Percentiles rank a stretch among this genome's conserved stretches.
Evolutionary conservation across 2,113 vertebrate genomes (phyloP).

Genomic region (Limanda limanda): DNA sequence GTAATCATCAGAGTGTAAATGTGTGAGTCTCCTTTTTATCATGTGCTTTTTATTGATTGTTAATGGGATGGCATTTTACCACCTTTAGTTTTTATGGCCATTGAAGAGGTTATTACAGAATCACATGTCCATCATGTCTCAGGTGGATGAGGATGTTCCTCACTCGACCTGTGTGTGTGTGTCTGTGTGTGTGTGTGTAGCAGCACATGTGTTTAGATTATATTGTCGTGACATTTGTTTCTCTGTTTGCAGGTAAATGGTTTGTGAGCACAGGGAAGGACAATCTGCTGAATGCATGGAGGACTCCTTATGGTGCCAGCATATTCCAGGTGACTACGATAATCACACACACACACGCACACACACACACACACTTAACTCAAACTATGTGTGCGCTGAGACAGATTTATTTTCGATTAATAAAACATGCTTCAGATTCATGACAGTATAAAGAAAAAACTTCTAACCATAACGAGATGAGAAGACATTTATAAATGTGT

Average conservation of each 20-base stretch:
- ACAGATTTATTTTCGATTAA: too few species aligned
- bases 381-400: background rate
- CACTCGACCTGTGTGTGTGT: background rate
- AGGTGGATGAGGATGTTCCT: background rate
- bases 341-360: background rate
- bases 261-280: constrained; percentile 99
- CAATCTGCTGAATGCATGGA: constrained; percentile 97
- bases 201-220: background rate
- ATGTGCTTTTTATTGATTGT: constrained; percentile 40
- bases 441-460: background rate
- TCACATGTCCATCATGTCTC: background rate
- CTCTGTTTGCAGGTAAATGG: constrained; percentile 90
- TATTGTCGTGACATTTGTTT: constrained; percentile 28
- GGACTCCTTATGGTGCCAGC: constrained; percentile 96
- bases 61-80: constrained; percentile 28
- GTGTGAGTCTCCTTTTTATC: constrained; percentile 47
- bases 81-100: constrained; percentile 29
- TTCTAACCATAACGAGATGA: background rate
- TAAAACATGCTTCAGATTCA: background rate
- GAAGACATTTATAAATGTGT: too few species aligned
- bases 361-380: background rate
- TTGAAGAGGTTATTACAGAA: constrained; percentile 40
- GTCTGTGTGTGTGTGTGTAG: background rate
- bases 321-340: constrained; percentile 92
- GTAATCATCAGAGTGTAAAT: constrained; percentile 66